phyloP scores from a whole-genome alignment of 1,140 invertebrate genomes.

The Magallana ariakensis region DNA sequence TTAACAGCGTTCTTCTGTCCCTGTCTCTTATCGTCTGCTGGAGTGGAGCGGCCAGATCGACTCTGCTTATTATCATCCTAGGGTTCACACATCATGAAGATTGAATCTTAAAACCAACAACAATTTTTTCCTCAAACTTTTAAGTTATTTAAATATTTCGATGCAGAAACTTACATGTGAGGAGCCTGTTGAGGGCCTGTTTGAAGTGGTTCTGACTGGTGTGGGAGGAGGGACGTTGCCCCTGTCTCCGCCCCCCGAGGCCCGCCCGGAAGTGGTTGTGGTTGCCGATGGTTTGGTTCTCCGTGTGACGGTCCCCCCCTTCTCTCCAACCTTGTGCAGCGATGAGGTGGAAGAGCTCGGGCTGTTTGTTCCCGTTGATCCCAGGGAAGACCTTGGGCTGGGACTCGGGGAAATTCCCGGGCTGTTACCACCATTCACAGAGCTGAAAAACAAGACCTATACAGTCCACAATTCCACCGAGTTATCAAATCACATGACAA shows the following conservation, averaged over 20 bases:
- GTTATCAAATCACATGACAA: too few relatives aligned
- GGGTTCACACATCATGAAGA: not conserved
- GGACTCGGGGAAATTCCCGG: conserved; percentile 59
- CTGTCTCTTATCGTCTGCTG: conserved; percentile 53
- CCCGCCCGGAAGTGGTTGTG: conserved; percentile 30
- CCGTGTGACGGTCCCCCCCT: conserved; percentile 33
- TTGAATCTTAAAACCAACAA: too few relatives aligned
- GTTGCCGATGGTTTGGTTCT: conserved; percentile 41
- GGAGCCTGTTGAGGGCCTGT: conserved; percentile 32
- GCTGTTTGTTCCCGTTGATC: conserved; percentile 54
- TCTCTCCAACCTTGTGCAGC: conserved; percentile 47
- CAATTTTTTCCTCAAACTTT: too few relatives aligned
- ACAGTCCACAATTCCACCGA: too few relatives aligned
- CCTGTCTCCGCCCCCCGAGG: conserved; percentile 17
- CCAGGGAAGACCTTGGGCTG: conserved; percentile 57
- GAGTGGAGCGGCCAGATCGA: conserved; percentile 66
- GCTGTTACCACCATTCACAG: conserved; percentile 33
- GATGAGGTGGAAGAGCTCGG: conserved; percentile 55
- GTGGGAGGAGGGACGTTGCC: conserved; percentile 37
- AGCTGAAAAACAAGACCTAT: not conserved
- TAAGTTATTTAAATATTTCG: too few relatives aligned
- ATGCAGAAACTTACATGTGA: conserved; percentile 2
- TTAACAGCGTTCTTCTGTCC: conserved; percentile 76
- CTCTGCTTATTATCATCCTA: conserved; percentile 66
- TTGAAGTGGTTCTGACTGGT: conserved; percentile 18